Base-by-base conservation (phyloP, 2,888 invertebrate genomes). In the Choreutis nemorana region DNA sequence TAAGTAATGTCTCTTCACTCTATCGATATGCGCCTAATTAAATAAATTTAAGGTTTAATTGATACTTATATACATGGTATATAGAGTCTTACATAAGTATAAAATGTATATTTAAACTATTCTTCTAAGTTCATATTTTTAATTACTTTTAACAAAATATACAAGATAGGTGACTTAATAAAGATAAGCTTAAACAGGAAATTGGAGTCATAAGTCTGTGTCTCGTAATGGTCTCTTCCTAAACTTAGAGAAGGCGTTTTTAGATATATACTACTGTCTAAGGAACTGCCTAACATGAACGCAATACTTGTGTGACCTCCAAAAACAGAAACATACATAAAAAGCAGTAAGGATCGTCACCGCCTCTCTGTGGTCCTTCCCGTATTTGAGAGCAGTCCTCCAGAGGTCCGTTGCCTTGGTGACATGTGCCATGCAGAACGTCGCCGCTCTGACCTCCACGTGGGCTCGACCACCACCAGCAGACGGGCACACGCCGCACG, bases 351-450 rank as follows among this genome's bases (percentile, higher is more conserved):
- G 33, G 8, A 70, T 50, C 3, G 49, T 37, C 1, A 41, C 42
- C 0, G 45, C 47, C 26, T 65, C 54, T 4, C 50, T 48, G 7
- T 45, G 50, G 2, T 35, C 28, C 16, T 44, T 36, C 1, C 63
- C 65, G 31, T 64, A 52, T 33, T 55, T 62, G 13, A 47, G 24
- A 1, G 59, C 57, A 0, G 48, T 45, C 6, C 44, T 45, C 72
- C 72, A 73, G 3, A 72, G 44, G n/a, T 60, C 51, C 0, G 31
- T 27, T 0, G 51, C 54, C 2, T 30, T 36, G 12, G 72, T 45
- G 25, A 62, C 58, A 23, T 72, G 71, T 3, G 70, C 68, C 0
- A 61, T 66, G 50, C 73, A 72, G 52, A 68, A 72, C 9, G 71
- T 70, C 10, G 65, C 73, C 0, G 72, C 73, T 8, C 70, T 36